Base-by-base conservation (phyloP, 2,797 vertebrate species). In the Prunella strophiata region DNA sequence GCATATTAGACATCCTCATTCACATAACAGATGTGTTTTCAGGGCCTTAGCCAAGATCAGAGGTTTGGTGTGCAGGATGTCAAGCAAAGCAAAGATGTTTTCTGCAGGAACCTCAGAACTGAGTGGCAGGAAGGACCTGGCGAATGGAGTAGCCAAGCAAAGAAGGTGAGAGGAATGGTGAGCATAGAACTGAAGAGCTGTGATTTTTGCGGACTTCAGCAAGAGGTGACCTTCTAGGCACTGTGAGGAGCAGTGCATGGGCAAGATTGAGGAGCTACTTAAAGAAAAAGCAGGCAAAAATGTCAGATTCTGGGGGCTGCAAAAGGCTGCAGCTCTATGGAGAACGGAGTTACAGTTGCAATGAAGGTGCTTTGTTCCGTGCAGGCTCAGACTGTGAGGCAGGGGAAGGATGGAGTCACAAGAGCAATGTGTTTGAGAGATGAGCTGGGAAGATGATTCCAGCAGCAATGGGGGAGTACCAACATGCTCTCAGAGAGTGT, bases 1-100 rank as follows among this genome's bases (percentile, higher is more conserved):
- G 22, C 3, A 0, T n/a, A 16, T 50, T 16, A 20, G 18, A 57
- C 23, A 45, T 51, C 52, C n/a, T 73, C 32, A 16, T 26, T 29
- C 36, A n/a, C 1, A 0, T 30, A 22, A 19, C 7, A 47, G 42
- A 13, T 13, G 30, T 5, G 5, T 22, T 10, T 5, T 23, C 54
- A 40, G 48, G 55, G 19, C 40, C 32, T 48, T 14, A 6, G 78
- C 16, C 11, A 7, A 87, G 55, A 30, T 43, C 45, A 48, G 51
- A 55, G 29, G 26, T 62, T 71, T 82, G 32, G n/a, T 19, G 30
- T 4, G 4, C 20, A 65, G 54, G 52, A 34, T 45, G 48, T 34
- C 26, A 58, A 73, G 27, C 50, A 79, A 79, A 92, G 29, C 32
- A 65, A 67, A n/a, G 21, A 10, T 52, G 10, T 18, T 27, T 67